Base-by-base conservation (phyloP, 2,888 invertebrate species). In the Netelia melanura region DNA sequence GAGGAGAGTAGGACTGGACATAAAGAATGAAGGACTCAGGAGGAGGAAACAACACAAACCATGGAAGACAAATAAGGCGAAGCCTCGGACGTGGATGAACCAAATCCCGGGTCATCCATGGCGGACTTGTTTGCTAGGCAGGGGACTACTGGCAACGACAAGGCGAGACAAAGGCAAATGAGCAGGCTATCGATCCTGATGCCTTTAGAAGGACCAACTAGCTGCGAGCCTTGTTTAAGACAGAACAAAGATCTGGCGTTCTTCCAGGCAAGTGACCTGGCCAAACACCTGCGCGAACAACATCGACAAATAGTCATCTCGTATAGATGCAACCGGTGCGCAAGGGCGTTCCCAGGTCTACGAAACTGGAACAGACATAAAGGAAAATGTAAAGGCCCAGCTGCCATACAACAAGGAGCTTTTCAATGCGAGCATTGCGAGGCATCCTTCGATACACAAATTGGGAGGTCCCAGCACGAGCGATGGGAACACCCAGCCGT, bases 1-100 rank as follows among this genome's bases (percentile, higher is more conserved):
- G 48, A 3, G 2, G 48, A 11, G 48, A 14, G 48, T 48, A 8
- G 14, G 14, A 14, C 2, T 3, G 14, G 14, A 48, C 3, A 48
- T 10, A 48, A 48, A 14, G 48, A 48, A 3, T 1, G 48, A 14
- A 14, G 14, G 14, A 48, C 10, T 10, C 14, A 14, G 48, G 48
- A 11, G 48, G 48, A 11, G 48, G 10, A n/a, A 58, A 58, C 25
- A 21, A 58, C 2, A 58, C 25, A 21, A 58, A 58, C 58, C 3
- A 74, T 62, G 62, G 25, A 43, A n/a, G 30, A 74, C 9, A 30
- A 21, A 71, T n/a, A 0, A 56, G 44, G n/a, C 48, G 30, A 17
- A 58, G 78, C 83, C 78, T 78, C 83, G 83, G 78, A 72, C 38
- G 56, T 52, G 72, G 74, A 56, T 30, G 71, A 72, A n/a, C 67